Base-by-base conservation (phyloP, 2,888 invertebrate genomes). In the Drosophila macrospina region DNA sequence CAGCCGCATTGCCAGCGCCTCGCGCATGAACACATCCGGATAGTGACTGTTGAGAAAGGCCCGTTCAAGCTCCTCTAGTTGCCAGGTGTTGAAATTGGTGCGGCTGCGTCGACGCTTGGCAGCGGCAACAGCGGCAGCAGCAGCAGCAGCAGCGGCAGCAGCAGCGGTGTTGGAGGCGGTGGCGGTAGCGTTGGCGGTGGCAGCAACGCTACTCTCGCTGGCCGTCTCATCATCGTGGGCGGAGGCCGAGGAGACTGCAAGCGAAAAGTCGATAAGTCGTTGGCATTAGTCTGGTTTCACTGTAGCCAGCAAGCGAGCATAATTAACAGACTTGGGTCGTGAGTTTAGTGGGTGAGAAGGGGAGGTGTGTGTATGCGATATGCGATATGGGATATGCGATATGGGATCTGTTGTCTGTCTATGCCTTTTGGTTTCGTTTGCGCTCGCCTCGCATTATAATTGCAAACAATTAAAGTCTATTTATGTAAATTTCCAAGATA, bases 11-110 rank as follows among this genome's bases (percentile, higher is more conserved):
- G 99, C 99, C 65, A 99, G 93, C 0, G 99, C 97, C 92, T 99
- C 99, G 81, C 99, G 94, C 99, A 99, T 98, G 94, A 98, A 99
- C 81, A 99, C 98, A 92, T 99, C 99, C 0, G 99, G 99, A 93
- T 99, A 99, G 69, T 92, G 92, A 78, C 93, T 93, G 71, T 98
- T 96, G 74, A 97, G 94, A 93, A 99, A 99, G 15, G 99, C 99
- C 71, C 97, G 93, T 92, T 99, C 99, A 90, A 99, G 93, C 93
- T 97, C 97, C 89, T 97, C 97, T 86, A 97, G 93, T 92, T 97
- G 97, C 96, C 97, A 97, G 89, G 96, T 96, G 93, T 96, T 97
- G 93, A 98, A 98, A 93, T 98, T 98, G 73, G 98, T 98, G 81
- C 98, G 93, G 69, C 98, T 98, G 78, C 98, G 94, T 79, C 98